Conservation (phyloP, 1,140 invertebrate genomes). For the Pteromalus puparum region DNA sequence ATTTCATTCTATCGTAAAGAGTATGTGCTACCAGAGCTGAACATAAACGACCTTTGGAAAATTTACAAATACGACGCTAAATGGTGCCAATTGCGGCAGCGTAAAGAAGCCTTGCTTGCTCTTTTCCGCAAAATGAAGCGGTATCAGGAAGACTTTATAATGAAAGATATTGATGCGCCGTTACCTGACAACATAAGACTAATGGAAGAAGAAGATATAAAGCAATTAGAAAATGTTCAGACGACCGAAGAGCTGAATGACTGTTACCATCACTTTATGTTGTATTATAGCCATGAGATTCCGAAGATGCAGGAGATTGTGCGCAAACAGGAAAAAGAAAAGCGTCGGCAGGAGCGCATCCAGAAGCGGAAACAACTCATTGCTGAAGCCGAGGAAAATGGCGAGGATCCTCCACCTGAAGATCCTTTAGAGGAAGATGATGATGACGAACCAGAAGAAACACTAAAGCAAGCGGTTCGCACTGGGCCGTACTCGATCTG, state of each 20-base stretch:
- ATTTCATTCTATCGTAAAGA: constrained; percentile 99
- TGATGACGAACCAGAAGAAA: constrained; percentile 78
- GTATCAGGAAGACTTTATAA: constrained; percentile 91
- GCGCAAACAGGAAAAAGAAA: constrained; percentile 78
- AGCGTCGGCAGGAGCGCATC: constrained; percentile 73
- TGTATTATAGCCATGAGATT: constrained; percentile 93
- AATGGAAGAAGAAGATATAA: constrained; percentile 91
- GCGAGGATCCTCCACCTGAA: constrained; percentile 75
- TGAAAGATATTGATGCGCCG: constrained; percentile 88
- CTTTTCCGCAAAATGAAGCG: constrained; percentile 95
- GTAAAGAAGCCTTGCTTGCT: constrained; percentile 89
- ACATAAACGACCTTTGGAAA: constrained; percentile 97
- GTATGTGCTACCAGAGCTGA: constrained; percentile 95
- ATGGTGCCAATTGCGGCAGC: constrained; percentile 94
- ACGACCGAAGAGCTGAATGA: constrained; percentile 95
- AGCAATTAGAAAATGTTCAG: constrained; percentile 86
- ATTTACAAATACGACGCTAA: constrained; percentile 97
- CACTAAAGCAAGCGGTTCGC: constrained; percentile 89
- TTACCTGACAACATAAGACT: constrained; percentile 88
- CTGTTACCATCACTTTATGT: constrained; percentile 93
- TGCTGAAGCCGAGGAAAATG: constrained; percentile 79
- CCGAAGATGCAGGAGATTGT: constrained; percentile 88
- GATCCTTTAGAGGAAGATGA: constrained; percentile 73
- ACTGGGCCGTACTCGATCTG: too few species aligned
- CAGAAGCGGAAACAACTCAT: constrained; percentile 71